These are phyloP conservation scores for Myopa tessellatipennis DNA, from an alignment of 2,888 invertebrate species.

Conservation along the genomic window DNA sequence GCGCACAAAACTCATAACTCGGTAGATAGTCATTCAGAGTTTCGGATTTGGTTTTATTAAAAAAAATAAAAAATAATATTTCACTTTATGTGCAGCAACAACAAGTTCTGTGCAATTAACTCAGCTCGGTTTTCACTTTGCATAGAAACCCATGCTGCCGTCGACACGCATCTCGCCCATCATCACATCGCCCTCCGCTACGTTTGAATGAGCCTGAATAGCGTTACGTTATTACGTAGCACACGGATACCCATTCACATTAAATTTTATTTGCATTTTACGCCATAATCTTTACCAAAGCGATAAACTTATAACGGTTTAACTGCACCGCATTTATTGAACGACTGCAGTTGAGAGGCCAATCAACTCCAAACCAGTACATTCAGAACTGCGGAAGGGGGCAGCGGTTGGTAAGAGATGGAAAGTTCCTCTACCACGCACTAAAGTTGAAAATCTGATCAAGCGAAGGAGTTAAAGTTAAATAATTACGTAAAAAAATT, in stretches of 20 bases:
- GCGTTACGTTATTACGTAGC: not conserved
- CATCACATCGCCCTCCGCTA: not conserved
- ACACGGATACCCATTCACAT: not conserved
- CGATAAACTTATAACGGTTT: slow-evolving; percentile 5
- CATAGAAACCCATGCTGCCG: not conserved
- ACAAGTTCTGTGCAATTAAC: not conserved
- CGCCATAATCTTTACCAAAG: slow-evolving; percentile 7
- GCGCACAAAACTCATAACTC: no score
- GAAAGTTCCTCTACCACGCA: not conserved
- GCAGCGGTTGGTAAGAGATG: not conserved
- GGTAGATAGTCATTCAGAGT: no score
- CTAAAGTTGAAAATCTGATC: not conserved
- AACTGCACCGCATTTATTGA: not conserved
- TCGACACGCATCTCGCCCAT: not conserved
- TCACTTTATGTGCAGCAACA: not conserved
- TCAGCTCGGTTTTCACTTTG: not conserved
- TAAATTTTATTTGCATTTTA: slow-evolving; percentile 24
- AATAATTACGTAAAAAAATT: no score
- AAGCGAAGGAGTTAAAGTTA: no score
- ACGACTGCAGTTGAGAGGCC: slow-evolving; percentile 10
- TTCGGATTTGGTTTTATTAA: not conserved
- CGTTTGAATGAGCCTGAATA: not conserved
- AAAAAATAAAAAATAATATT: not conserved
- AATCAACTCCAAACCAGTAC: not conserved
- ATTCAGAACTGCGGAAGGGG: not conserved